Conservation (phyloP, 1,140 invertebrate species). For the Forficula auricularia region DNA sequence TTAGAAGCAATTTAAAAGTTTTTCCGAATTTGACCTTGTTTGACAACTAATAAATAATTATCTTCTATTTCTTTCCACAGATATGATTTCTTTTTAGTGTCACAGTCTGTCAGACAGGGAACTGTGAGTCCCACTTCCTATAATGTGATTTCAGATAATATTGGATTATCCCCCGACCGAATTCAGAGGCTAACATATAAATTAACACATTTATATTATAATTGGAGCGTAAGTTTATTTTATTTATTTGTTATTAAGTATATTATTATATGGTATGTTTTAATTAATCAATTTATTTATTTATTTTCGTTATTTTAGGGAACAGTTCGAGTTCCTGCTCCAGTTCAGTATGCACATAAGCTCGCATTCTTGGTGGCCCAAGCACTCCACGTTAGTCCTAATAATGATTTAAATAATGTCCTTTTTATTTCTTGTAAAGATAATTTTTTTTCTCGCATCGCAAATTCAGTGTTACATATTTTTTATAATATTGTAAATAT, state of each 20-base stretch:
- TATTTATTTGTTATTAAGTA: too few species aligned
- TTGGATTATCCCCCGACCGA: slow-evolving; percentile 39
- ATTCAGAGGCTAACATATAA: slow-evolving; percentile 63
- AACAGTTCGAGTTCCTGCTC: slow-evolving; percentile 65
- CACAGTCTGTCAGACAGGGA: slow-evolving; percentile 55
- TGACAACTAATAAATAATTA: too few species aligned
- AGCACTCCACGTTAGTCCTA: slow-evolving; percentile 40
- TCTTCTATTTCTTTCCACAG: too few species aligned
- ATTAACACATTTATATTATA: slow-evolving; percentile 67
- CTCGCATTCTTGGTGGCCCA: slow-evolving; percentile 62
- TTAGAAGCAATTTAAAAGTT: too few species aligned
- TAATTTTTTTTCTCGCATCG: too few species aligned
- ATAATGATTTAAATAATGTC: neutral
- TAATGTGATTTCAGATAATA: slow-evolving; percentile 50
- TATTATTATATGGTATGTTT: too few species aligned
- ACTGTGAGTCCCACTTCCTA: slow-evolving; percentile 69
- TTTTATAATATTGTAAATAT: too few species aligned
- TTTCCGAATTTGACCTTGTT: too few species aligned
- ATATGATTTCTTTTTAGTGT: slow-evolving; percentile 69
- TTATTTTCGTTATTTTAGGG: slow-evolving; percentile 27
- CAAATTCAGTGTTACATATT: too few species aligned
- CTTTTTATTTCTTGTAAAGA: slow-evolving; percentile 6
- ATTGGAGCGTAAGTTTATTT: slow-evolving; percentile 43
- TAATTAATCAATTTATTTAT: too few species aligned
- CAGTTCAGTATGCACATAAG: slow-evolving; percentile 76